Evolutionary conservation across 64 coral and sea anemone species (phyloP).

Genomic region (Montipora efflorescens): DNA sequence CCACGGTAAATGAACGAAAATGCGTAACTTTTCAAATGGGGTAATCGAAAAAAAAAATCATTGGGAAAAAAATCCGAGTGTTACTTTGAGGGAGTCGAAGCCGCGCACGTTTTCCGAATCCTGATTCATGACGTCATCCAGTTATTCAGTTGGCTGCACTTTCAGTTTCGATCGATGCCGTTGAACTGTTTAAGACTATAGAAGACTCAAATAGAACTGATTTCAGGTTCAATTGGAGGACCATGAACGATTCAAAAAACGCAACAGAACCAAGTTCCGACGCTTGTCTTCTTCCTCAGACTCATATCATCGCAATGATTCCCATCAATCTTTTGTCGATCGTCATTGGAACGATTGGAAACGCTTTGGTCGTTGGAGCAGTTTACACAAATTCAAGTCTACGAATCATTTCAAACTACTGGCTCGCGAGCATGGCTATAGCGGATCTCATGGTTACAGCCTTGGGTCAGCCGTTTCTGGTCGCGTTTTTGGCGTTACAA

Average conservation of each 20-base stretch:
- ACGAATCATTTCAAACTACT: slow-evolving; percentile 82
- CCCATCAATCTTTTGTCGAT: slow-evolving; percentile 28
- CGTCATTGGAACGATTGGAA: slow-evolving; percentile 74
- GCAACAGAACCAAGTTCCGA: not conserved
- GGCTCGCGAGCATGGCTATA: slow-evolving; percentile 76
- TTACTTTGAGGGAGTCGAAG: too few relatives aligned
- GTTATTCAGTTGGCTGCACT: too few relatives aligned
- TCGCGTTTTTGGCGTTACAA: slow-evolving; percentile 56
- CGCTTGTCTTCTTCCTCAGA: not conserved
- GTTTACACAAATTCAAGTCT: slow-evolving; percentile 82
- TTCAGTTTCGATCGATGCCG: too few relatives aligned
- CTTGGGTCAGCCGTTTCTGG: slow-evolving; percentile 78
- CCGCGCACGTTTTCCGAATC: too few relatives aligned
- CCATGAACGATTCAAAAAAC: slow-evolving; percentile 9
- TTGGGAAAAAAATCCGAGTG: too few relatives aligned
- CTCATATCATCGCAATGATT: slow-evolving; percentile 15
- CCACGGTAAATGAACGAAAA: too few relatives aligned
- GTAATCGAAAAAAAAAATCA: too few relatives aligned
- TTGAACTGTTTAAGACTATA: too few relatives aligned
- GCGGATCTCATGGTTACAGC: slow-evolving; percentile 84
- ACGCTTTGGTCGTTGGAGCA: slow-evolving; percentile 85
- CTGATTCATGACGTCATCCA: too few relatives aligned
- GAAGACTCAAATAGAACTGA: not conserved
- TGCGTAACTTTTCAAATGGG: too few relatives aligned
- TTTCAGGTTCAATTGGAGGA: too few relatives aligned